Base-by-base conservation (phyloP, 2,888 invertebrate species). In the Apamea anceps region DNA sequence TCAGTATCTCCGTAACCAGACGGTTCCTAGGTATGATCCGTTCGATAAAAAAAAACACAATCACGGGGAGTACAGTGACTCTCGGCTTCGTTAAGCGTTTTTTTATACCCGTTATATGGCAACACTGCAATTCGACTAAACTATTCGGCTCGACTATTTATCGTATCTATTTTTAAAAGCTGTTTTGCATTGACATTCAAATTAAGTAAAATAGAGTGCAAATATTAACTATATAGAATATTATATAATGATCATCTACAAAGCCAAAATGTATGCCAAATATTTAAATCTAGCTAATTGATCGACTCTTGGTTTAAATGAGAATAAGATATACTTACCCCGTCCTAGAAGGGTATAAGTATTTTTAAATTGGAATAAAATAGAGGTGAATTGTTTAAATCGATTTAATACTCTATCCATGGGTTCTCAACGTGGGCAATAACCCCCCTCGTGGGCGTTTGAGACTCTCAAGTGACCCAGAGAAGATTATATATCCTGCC, bases 261-360 rank as follows among this genome's bases (percentile, higher is more conserved):
- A 93, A 91, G 95, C 96, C 96, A 96, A 96, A 95, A 88, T 84
- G 78, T 92, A 92, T 96, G 96, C 96, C 96, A 96, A 96, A 96
- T 94, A 93, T 92, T 91, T 89, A 88, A 90, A 90, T 75, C 81
- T 90, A 90, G 85, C 82, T 79, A 86, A 79, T 80, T 80, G 68
- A 85, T 82, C 72, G 71, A 74, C 72, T 83, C 70, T 84, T 83
- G 77, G 80, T 85, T 73, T 51, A 72, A 80, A 86, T 85, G 77
- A 72, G 37, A 78, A 72, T 54, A n/a, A 68, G 48, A 48, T 21
- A 65, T 15, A 62, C 57, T 45, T 18, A 0, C 54, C 71, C 37
- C 25, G 70, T 76, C 65, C 18, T 65, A 1, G 13, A 72, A 13
- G 42, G 37, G 37, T 72, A 67, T 21, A 32, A 66, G 18, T 67